Evolutionary conservation across 2,797 vertebrate genomes (phyloP).

Genomic region (Sebastes vulpes): DNA sequence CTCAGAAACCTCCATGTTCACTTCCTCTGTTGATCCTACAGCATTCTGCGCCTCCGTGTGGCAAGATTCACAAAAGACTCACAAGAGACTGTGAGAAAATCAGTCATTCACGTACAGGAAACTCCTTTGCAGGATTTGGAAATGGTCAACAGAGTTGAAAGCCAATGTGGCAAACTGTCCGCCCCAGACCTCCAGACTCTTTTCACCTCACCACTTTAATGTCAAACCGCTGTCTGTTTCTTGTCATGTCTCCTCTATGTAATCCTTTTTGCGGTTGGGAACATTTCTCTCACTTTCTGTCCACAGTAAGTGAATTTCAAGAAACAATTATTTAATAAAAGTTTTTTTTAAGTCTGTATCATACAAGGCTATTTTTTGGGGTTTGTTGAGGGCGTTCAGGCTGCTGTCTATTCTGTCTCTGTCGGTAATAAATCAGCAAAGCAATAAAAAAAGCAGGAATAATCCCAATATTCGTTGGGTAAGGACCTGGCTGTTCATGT

Average conservation of each 20-base stretch:
- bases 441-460: conserved; percentile 42
- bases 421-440: conserved; percentile 51
- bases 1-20: neutral
- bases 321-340: neutral
- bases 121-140: conserved; percentile 2
- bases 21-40: neutral
- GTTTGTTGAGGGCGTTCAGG: conserved; percentile 13
- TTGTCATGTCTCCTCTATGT: conserved; percentile 15
- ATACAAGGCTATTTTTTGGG: conserved; percentile 3
- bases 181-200: neutral
- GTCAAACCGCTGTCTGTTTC: conserved; percentile 21
- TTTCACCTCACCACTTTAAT: neutral
- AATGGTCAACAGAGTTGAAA: conserved; percentile 1
- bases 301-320: neutral
- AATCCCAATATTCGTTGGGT: conserved; percentile 67
- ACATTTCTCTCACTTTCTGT: conserved; percentile 12
- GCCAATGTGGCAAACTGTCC: conserved; percentile 8
- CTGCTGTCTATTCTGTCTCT: conserved; percentile 11
- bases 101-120: neutral
- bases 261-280: conserved; percentile 1
- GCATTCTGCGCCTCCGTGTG: conserved; percentile 13
- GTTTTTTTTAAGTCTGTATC: neutral
- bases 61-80: neutral
- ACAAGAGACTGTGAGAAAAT: neutral
- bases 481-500: conserved; percentile 73